These are phyloP conservation scores for Falco biarmicus DNA, from an alignment of 2,797 vertebrate species.

Conservation along the genomic window DNA sequence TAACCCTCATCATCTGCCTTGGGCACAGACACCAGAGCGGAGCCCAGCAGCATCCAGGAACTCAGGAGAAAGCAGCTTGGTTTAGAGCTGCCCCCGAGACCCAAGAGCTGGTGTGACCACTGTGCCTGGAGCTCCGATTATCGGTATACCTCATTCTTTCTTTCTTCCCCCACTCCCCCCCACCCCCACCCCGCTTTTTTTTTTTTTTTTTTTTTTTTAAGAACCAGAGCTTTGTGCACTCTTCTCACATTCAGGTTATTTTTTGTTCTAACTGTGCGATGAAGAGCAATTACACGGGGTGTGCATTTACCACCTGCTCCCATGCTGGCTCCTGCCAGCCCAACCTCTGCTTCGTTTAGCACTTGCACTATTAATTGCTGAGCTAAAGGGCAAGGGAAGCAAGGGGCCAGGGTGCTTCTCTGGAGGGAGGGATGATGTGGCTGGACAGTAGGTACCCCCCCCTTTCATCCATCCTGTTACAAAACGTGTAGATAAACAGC, in stretches of 20 bases:
- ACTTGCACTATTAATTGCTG: not conserved
- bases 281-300: not conserved
- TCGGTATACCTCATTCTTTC: slow-evolving; percentile 60
- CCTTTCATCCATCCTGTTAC: not conserved
- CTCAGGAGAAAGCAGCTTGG: not conserved
- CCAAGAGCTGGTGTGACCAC: not conserved
- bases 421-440: not conserved
- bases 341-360: not conserved
- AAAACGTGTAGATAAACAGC: not conserved
- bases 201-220: not conserved
- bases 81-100: not conserved
- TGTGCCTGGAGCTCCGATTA: not conserved
- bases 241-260: slow-evolving; percentile 36
- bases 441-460: not conserved
- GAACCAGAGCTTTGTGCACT: slow-evolving; percentile 51
- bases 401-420: not conserved
- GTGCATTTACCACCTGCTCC: not conserved
- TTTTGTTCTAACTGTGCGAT: not conserved
- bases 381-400: not conserved
- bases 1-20: not conserved
- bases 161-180: not conserved
- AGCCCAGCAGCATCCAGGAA: not conserved
- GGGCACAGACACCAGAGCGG: slow-evolving; percentile 15
- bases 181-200: too few species aligned
- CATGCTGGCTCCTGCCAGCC: not conserved